Base-by-base conservation (phyloP, 2,113 vertebrate genomes). In the Mormoops blainvillei region DNA sequence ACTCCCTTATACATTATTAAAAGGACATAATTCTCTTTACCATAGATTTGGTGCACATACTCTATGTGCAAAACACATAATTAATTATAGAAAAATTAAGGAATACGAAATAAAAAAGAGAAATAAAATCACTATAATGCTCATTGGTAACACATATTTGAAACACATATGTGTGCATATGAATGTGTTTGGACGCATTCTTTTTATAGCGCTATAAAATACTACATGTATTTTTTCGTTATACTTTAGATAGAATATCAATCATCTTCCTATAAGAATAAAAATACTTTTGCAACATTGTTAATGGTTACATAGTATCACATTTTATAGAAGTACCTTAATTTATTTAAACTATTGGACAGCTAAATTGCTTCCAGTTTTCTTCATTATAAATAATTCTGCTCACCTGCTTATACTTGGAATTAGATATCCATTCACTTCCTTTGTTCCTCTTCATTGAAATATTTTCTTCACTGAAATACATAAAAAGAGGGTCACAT, bases 301-400 rank as follows among this genome's bases (percentile, higher is more conserved):
- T 63, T 84, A 56, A 71, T 91, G 33, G n/a, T 67, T 84, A 61
- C 19, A 76, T 4, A 58, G 20, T 45, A 61, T 5, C 52, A 67
- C n/a, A 95, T 93, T 77, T 85, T 94, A 76, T 28, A 7, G 13
- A 95, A 89, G 2, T 41, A 36, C 26, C 11, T 76, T 84, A 36
- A 92, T 95, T 82, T 65, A 83, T 36, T 91, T 91, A 94, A 48
- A 50, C n/a, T 85, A 61, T 8, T 43, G 14, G 14, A 87, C 26
- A 92, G 33, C 24, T 65, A 93, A 94, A 63, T 45, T 95, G 77
- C 52, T 93, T 95, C 7, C 8, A 95, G 36, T 73, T 83, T 93
- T 86, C 54, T 87, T 85, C 16, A 85, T 70, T 88, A 67, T 65
- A 93, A 84, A 73, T 28, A 92, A 93, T 52, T 94, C 36, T 65